Base-by-base conservation (phyloP, 1,140 invertebrate species). In the Lycorma delicatula region DNA sequence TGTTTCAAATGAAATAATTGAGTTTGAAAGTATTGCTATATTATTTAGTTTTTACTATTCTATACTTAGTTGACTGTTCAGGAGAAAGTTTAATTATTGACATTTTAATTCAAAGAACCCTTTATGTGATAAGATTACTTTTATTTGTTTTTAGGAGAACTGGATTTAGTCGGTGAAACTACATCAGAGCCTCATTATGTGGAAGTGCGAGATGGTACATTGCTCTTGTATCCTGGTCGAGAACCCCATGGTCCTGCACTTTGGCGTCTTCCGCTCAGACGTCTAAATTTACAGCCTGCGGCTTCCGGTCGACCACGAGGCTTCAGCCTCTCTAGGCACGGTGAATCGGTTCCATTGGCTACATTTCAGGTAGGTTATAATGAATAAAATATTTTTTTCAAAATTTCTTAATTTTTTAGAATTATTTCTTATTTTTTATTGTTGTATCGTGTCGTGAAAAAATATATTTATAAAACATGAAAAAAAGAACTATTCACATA, bases 251-350 rank as follows among this genome's bases (percentile, higher is more conserved):
- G 70, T 46, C 70, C 70, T 13, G 68, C 68, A 36, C 72, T 72
- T 16, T 60, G 59, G 70, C 68, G 71, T 26, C 59, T 78, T 34
- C 70, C 76, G 2, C 59, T 78, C 59, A 71, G 75, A 59, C 71
- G 74, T 41, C 70, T 78, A 53, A 77, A 77, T 64, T 68, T 78
- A 16, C 71, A 71, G 54, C 75, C 76, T 60, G 75, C 75, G 41
- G 57, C 66, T 25, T 55, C 63, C 9, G 51, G 26, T 9, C 54
- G 56, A 16, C 62, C 58, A 25, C 31, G 60, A 23, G 63, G 62
- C 26, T 68, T 68, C 49, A 63, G 59, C 31, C 60, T 67, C 0
- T 60, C 60, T 31, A 38, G 63, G 11, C 65, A 64, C 34, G 60
- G 57, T 13, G 65, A 62, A 38, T 34, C 50, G 20, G 59, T 44